Evolutionary conservation across 1,140 invertebrate genomes (phyloP), one percentile per base, ranked within the genome.

Genomic region (Aleiodes sp.): DNA sequence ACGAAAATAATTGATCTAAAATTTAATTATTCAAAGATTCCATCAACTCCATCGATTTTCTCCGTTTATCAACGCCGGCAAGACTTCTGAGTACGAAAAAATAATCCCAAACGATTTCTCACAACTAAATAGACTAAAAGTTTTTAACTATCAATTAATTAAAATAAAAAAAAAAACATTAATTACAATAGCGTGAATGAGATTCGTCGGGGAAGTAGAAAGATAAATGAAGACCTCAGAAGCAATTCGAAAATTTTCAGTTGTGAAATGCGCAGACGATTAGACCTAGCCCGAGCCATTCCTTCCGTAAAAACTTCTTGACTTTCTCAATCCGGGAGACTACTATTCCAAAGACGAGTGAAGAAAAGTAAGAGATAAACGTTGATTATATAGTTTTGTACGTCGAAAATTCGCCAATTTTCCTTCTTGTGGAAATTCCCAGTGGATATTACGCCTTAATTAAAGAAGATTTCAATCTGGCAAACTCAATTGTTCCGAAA

Each of bases 161-260:
- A 52, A 16, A 52, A 52, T 43, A 16, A n/a, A n/a, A n/a, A n/a
- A n/a, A n/a, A n/a, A n/a, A n/a, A n/a, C n/a, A n/a, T n/a, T n/a
- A n/a, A n/a, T n/a, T n/a, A n/a, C n/a, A n/a, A n/a, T n/a, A 16
- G 39, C 46, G 46, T 8, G 14, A 19, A 52, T 10, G 10, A 10
- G 31, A 10, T 6, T 6, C 10, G 31, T 10, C 31, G 21, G 46
- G 7, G 46, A 52, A 19, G 41, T 10, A 9, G 46, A 52, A 52
- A 52, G 46, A 52, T 52, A 52, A 52, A 52, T 52, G 46, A 52
- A 52, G 46, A 52, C 46, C 46, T 52, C 46, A 52, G 46, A 52
- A 16, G 46, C 19, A 52, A 52, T 52, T 52, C 46, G 46, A 52
- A 24, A 16, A 52, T 52, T 52, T 52, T 52, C 46, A 21, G 46